phyloP scores from a whole-genome alignment of 2,797 vertebrate species.

The Alosa sapidissima region DNA sequence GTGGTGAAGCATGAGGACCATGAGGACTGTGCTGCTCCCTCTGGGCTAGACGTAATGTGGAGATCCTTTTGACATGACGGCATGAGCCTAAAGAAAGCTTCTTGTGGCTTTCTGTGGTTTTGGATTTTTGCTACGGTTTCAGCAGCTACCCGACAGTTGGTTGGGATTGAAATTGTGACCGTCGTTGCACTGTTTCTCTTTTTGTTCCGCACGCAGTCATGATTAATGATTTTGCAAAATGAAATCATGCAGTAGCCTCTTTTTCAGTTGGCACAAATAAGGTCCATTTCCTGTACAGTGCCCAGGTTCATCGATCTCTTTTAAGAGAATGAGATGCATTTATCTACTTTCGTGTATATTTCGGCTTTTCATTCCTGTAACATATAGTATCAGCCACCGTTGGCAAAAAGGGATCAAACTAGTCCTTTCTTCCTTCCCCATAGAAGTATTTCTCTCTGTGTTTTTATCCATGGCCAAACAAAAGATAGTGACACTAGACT shows the following conservation, averaged over 20 bases:
- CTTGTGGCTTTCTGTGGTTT: conserved; percentile 12
- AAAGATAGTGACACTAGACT: background rate
- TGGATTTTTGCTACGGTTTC: conserved; percentile 15
- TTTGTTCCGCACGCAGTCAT: background rate
- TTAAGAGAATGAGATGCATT: background rate
- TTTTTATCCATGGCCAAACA: background rate
- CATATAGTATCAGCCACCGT: background rate
- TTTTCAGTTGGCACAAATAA: background rate
- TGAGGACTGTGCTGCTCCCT: background rate
- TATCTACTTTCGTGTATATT: background rate
- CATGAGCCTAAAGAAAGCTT: conserved; percentile 36
- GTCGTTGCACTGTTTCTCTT: background rate
- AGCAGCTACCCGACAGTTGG: background rate
- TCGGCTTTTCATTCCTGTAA: background rate
- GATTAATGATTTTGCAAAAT: too few relatives aligned
- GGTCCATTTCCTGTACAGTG: too few relatives aligned
- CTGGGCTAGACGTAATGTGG: conserved; percentile 29
- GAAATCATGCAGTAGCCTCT: background rate
- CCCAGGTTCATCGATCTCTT: too few relatives aligned
- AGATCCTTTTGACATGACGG: conserved; percentile 35
- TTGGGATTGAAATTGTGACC: background rate
- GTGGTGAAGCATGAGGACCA: background rate
- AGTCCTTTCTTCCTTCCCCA: background rate
- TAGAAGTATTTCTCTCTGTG: background rate
- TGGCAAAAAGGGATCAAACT: background rate